Evolutionary conservation across 2,888 invertebrate species (phyloP).

Genomic region (Spisula solida): DNA sequence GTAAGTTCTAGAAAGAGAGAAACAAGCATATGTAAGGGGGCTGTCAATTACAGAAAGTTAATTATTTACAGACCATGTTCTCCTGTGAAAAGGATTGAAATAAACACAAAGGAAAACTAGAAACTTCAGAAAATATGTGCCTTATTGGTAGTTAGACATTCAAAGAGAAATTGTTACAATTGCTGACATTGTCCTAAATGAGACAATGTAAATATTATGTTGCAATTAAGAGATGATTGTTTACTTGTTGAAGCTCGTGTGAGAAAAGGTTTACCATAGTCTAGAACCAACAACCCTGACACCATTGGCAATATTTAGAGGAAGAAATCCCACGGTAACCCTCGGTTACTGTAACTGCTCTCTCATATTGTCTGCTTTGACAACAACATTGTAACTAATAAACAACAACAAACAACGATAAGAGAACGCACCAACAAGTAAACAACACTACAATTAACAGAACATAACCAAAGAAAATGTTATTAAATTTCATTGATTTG

Average conservation of each 20-base stretch:
- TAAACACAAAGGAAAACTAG: constrained; percentile 12
- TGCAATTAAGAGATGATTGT: background rate
- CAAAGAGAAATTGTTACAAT: background rate
- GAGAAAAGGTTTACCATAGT: background rate
- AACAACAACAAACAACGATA: background rate
- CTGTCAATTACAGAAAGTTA: constrained; percentile 17
- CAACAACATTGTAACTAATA: background rate
- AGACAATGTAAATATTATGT: constrained; percentile 17
- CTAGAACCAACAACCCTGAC: background rate
- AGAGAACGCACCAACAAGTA: background rate
- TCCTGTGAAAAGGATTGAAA: background rate
- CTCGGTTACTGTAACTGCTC: background rate
- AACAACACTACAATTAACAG: background rate
- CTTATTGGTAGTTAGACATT: background rate
- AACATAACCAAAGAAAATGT: no score
- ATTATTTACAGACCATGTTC: background rate
- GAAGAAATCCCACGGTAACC: background rate
- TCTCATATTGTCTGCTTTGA: background rate
- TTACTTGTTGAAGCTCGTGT: background rate
- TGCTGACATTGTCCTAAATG: background rate
- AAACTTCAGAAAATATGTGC: background rate
- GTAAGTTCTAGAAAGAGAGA: background rate
- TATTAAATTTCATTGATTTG: no score
- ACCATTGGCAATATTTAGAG: background rate
- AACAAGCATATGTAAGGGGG: background rate